These are phyloP conservation scores for Pyrochroa serraticornis DNA, from an alignment of 2,888 invertebrate genomes.

Conservation along the genomic window DNA sequence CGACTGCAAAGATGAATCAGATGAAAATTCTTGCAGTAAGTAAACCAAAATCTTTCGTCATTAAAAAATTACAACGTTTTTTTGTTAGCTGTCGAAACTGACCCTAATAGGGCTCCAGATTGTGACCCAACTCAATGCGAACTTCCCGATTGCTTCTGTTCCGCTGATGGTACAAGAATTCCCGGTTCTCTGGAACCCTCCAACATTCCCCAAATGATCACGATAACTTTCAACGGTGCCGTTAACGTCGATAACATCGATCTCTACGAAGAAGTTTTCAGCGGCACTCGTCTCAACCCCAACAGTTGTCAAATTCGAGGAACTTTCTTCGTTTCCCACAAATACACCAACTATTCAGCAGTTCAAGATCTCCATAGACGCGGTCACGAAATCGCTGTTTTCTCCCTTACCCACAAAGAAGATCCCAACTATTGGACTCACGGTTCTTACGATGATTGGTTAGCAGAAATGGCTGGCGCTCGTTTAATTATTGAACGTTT, in stretches of 20 bases:
- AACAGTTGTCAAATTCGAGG: constrained; percentile 89
- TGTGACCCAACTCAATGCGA: constrained; percentile 89
- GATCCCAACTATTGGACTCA: constrained; percentile 89
- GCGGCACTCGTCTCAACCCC: constrained; percentile 82
- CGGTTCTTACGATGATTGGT: constrained; percentile 89
- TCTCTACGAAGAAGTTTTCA: constrained; percentile 88
- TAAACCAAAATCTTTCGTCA: constrained; percentile 47
- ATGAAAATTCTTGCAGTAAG: constrained; percentile 95
- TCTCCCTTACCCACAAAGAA: constrained; percentile 91
- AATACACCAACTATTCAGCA: constrained; percentile 89
- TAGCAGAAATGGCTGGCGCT: constrained; percentile 93
- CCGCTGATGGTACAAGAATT: constrained; percentile 88
- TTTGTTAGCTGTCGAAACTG: constrained; percentile 80
- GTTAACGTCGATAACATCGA: constrained; percentile 93
- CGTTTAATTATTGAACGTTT: constrained; percentile 86
- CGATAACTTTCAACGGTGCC: constrained; percentile 91
- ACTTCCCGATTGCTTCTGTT: constrained; percentile 91
- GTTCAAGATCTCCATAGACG: constrained; percentile 87
- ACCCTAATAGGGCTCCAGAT: constrained; percentile 91
- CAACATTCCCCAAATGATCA: constrained; percentile 92
- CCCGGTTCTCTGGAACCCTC: constrained; percentile 82
- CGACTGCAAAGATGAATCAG: constrained; percentile 93
- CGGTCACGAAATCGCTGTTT: constrained; percentile 91
- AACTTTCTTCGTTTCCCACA: constrained; percentile 91
- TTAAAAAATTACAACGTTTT: neutral